Evolutionary conservation across 53 echinoderm and acorn worm genomes (phyloP).

Genomic region (Pentamera pediparva): DNA sequence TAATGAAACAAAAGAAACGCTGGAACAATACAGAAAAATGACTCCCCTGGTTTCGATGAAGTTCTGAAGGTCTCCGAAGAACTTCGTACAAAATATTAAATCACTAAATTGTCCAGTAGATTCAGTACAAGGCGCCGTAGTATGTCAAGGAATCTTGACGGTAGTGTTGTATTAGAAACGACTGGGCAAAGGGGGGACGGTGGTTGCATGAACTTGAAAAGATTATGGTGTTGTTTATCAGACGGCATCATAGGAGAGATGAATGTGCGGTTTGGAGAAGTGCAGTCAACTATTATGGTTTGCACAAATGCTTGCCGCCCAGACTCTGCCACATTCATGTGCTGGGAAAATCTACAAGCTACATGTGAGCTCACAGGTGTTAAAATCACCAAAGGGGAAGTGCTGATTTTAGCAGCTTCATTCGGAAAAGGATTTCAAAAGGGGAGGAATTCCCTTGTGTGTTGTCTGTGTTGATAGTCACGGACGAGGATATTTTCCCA

Average conservation of each 20-base stretch:
- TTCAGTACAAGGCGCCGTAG: constrained; percentile 5
- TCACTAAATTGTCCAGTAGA: neutral
- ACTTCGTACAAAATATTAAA: constrained; percentile 10
- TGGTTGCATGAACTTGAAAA: constrained; percentile 1
- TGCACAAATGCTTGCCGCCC: constrained; percentile 3
- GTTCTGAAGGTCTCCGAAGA: constrained; percentile 14
- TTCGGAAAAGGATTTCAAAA: neutral
- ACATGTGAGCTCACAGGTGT: neutral
- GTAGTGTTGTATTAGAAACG: neutral
- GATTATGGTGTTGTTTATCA: constrained; percentile 5
- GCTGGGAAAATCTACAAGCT: constrained; percentile 3
- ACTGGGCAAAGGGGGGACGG: neutral
- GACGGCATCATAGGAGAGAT: constrained; percentile 9
- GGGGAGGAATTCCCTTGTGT: neutral
- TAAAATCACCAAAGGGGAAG: neutral
- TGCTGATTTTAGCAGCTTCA: neutral
- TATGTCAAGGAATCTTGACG: neutral
- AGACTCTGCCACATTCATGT: neutral
- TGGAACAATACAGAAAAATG: constrained; percentile 9
- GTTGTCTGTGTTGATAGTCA: constrained; percentile 7
- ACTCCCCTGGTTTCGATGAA: neutral
- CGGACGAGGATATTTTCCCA: constrained; percentile 14
- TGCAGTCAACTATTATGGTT: constrained; percentile 5
- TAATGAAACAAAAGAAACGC: neutral
- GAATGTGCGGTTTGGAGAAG: constrained; percentile 12